Conservation (phyloP, 2,888 invertebrate genomes). For the Mellilla xanthometata region DNA sequence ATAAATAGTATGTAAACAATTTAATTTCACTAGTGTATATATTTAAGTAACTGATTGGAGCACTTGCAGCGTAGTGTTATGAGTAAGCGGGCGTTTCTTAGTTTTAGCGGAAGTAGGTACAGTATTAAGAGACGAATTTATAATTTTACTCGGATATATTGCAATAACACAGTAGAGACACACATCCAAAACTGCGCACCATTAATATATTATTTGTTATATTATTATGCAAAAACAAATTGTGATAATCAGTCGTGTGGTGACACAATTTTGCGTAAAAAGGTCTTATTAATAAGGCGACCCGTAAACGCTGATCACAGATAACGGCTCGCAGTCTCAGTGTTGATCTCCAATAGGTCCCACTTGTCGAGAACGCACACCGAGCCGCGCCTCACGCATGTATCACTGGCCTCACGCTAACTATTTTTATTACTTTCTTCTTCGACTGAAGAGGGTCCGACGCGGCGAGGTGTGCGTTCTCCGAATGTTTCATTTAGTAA, state of each 20-base stretch:
- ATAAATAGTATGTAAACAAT: constrained; percentile 19
- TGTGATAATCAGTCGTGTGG: not conserved
- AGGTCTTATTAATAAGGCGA: not conserved
- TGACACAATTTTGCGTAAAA: not conserved
- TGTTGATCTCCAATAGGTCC: no score
- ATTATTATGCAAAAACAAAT: not conserved
- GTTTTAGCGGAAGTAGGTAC: constrained; percentile 3
- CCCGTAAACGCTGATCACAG: no score
- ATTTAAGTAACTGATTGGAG: constrained; percentile 15
- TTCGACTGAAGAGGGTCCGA: no score
- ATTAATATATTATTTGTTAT: no score
- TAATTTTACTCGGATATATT: constrained; percentile 14
- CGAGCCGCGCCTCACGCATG: no score
- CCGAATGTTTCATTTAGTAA: constrained; percentile 5
- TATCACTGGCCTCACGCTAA: no score
- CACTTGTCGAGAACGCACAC: no score
- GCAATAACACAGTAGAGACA: constrained; percentile 2
- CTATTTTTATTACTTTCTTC: no score
- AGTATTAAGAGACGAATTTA: constrained; percentile 9
- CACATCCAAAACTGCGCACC: not conserved
- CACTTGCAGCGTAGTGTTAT: constrained; percentile 21
- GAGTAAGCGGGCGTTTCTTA: constrained; percentile 21
- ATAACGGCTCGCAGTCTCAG: no score
- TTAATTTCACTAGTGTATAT: constrained; percentile 22
- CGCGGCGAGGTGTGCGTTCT: no score